Evolutionary conservation across 2,113 vertebrate species (phyloP).

Genomic region (Chionodraco myersi): DNA sequence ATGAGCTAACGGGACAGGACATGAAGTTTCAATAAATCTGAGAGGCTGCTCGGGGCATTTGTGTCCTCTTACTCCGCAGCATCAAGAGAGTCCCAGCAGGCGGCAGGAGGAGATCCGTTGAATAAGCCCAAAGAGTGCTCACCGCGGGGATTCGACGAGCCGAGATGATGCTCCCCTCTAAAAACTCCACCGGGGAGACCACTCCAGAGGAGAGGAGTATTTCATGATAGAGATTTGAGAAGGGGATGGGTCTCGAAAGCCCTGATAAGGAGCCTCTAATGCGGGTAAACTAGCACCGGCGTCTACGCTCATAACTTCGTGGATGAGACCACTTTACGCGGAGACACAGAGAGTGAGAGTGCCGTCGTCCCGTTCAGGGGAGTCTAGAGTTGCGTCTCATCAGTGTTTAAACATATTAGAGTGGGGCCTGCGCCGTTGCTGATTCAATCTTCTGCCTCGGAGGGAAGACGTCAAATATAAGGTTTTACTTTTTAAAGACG

Average conservation of each 20-base stretch:
- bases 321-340: slow-evolving; percentile 80
- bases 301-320: slow-evolving; percentile 73
- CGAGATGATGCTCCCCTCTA: slow-evolving; percentile 47
- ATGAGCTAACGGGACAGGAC: slow-evolving; percentile 96
- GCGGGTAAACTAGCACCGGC: slow-evolving; percentile 69
- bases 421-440: slow-evolving; percentile 74
- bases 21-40: slow-evolving; percentile 86
- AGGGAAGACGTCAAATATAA: slow-evolving; percentile 79
- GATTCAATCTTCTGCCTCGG: slow-evolving; percentile 83
- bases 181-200: slow-evolving; percentile 45
- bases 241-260: slow-evolving; percentile 62
- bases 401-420: slow-evolving; percentile 82
- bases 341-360: slow-evolving; percentile 75
- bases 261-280: slow-evolving; percentile 74
- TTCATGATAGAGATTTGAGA: slow-evolving; percentile 69
- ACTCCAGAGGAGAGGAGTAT: slow-evolving; percentile 47
- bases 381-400: slow-evolving; percentile 85
- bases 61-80: slow-evolving; percentile 70
- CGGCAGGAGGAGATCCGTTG: slow-evolving; percentile 46
- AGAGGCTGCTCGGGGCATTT: slow-evolving; percentile 74
- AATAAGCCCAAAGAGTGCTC: slow-evolving; percentile 65
- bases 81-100: slow-evolving; percentile 70
- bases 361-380: slow-evolving; percentile 77
- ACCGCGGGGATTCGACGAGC: slow-evolving; percentile 58
- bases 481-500: slow-evolving; percentile 82